These are phyloP conservation scores for Grammomys dolichurus DNA, from an alignment of 2,113 vertebrate species.

Conservation along the genomic window DNA sequence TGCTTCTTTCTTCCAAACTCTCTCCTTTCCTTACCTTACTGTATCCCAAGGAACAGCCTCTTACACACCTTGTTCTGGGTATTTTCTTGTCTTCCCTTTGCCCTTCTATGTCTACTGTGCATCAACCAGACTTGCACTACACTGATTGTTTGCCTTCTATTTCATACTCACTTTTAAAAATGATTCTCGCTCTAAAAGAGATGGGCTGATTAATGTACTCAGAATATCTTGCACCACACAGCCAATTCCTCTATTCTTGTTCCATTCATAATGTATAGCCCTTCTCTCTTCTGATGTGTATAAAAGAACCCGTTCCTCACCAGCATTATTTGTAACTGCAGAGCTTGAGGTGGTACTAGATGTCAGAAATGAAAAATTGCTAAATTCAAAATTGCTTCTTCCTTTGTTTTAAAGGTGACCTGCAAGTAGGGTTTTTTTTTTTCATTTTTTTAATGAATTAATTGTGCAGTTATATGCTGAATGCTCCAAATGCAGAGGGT, in stretches of 20 bases:
- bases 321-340: conserved; percentile 80
- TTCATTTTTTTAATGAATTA: conserved; percentile 81
- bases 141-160: conserved; percentile 70
- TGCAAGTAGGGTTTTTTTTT: conserved; percentile 59
- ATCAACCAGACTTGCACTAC: conserved; percentile 32
- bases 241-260: conserved; percentile 75
- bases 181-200: conserved; percentile 62
- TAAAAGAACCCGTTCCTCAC: conserved; percentile 39
- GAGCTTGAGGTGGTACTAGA: conserved; percentile 75
- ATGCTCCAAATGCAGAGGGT: conserved; percentile 75
- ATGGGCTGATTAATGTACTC: conserved; percentile 84
- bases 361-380: conserved; percentile 85
- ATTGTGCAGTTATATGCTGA: conserved; percentile 83
- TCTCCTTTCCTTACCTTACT: not conserved
- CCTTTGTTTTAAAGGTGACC: conserved; percentile 84
- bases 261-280: conserved; percentile 80
- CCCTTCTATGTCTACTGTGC: not conserved
- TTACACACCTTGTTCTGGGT: not conserved
- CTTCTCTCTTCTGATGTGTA: conserved; percentile 72
- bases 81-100: not conserved
- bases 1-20: not conserved
- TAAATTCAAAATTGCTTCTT: conserved; percentile 84
- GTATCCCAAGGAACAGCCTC: not conserved
- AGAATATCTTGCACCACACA: conserved; percentile 74
- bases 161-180: conserved; percentile 73